Base-by-base conservation (phyloP, 2,113 vertebrate species). In the Cairina moschata region DNA sequence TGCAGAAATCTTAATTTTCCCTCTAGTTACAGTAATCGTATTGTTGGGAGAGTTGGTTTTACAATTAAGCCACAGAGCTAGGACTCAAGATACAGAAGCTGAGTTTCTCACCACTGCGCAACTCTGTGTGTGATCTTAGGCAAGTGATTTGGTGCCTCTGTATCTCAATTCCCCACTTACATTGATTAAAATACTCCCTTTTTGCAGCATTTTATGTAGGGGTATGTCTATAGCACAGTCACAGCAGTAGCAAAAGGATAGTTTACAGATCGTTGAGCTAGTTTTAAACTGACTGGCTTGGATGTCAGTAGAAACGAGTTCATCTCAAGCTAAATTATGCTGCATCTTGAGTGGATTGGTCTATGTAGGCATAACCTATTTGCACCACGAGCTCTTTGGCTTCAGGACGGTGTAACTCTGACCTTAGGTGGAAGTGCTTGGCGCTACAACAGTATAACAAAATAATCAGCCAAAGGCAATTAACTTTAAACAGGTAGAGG, bases 1-100 rank as follows among this genome's bases (percentile, higher is more conserved):
- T 55, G 18, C 60, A 93, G 67, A 93, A 95, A 63, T 73, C 65
- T 83, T 71, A 22, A 22, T 94, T 95, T 91, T 58, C 48, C 66
- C 28, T 74, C 75, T 86, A 81, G 76, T 93, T 88, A 60, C 20
- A 55, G 16, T 68, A 62, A 42, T 42, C 2, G 1, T 82, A 20
- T 50, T 93, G 34, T 82, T 84, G 34, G 44, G 28, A 75, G 21
- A 34, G 44, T 23, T 52, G 8, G 17, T 82, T 95, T 94, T 62
- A 40, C 75, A 84, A 42, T 86, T 40, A 63, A 91, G 54, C 20
- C 22, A 4, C 58, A n/a, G 63, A 80, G 34, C 46, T 31, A 42
- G 42, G 55, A 73, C 58, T 71, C 14, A 29, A 38, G 13, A 29
- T 66, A 17, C 0, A 63, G 72, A 48, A 79, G 38, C 40, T 42